Conservation (phyloP, 2,113 vertebrate genomes). For the Epinephelus cyanopodus region DNA sequence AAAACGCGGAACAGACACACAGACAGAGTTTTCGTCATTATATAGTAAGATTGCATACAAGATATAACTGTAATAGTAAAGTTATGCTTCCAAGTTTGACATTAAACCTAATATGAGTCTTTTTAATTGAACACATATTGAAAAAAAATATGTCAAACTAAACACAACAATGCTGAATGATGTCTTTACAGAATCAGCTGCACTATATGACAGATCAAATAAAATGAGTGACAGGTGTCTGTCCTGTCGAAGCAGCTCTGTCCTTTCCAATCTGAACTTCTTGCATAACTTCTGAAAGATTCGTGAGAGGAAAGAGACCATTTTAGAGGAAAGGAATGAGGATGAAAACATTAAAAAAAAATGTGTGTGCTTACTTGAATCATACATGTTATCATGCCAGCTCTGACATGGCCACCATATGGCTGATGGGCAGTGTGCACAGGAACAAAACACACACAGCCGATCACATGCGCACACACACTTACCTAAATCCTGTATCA, state of each 20-base stretch:
- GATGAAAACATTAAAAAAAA: neutral
- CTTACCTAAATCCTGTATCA: slow-evolving; percentile 14
- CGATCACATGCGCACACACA: neutral
- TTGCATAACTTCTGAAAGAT: neutral
- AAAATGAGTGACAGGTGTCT: too few relatives aligned
- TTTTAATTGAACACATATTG: too few relatives aligned
- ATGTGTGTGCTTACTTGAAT: slow-evolving; percentile 7
- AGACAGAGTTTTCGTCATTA: too few relatives aligned
- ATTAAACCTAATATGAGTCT: too few relatives aligned
- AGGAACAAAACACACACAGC: neutral
- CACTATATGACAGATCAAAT: too few relatives aligned
- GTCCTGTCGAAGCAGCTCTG: neutral
- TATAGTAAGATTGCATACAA: too few relatives aligned
- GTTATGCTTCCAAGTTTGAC: too few relatives aligned
- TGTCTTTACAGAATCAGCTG: too few relatives aligned
- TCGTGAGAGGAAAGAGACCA: neutral
- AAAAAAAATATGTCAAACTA: too few relatives aligned
- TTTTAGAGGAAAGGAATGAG: neutral
- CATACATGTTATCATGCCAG: slow-evolving; percentile 44
- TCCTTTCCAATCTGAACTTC: neutral
- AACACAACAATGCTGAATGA: too few relatives aligned
- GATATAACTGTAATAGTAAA: too few relatives aligned
- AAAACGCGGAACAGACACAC: too few relatives aligned
- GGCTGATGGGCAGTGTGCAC: slow-evolving; percentile 21
- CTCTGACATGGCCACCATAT: slow-evolving; percentile 46